Conservation (phyloP, 2,888 invertebrate genomes). For the Argyra leucocephala region DNA sequence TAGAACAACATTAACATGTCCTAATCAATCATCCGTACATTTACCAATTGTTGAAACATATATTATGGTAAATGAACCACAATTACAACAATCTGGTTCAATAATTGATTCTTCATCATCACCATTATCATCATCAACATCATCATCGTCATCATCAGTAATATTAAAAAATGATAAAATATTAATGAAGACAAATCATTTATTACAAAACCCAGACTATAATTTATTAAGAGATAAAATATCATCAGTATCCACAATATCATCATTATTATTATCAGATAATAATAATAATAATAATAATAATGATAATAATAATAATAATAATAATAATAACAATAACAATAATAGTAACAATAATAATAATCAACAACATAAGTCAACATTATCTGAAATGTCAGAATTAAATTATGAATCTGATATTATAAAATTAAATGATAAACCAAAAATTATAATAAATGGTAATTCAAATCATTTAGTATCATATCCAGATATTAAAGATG, state of each 20-base stretch:
- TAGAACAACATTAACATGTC: constrained; percentile 38
- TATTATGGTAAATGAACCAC: constrained; percentile 41
- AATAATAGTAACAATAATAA: constrained; percentile 16
- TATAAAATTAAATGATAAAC: constrained; percentile 17
- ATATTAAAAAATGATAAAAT: not conserved
- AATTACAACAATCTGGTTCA: not conserved
- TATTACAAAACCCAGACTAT: not conserved
- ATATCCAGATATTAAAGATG: constrained; percentile 46
- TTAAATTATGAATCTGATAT: constrained; percentile 11
- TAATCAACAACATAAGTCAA: constrained; percentile 24
- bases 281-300: not conserved
- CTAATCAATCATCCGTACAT: constrained; percentile 37
- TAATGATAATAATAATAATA: not conserved
- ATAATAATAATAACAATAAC: constrained; percentile 21
- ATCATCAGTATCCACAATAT: not conserved
- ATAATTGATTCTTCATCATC: not conserved
- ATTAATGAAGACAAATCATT: not conserved
- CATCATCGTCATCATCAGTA: constrained; percentile 10
- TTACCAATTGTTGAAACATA: constrained; percentile 41
- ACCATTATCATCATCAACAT: not conserved
- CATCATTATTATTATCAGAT: not conserved
- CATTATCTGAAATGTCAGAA: constrained; percentile 17
- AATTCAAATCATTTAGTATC: constrained; percentile 41
- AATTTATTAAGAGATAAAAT: not conserved
- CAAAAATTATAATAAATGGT: constrained; percentile 29